These are phyloP conservation scores for Amphiura filiformis DNA, from an alignment of 35 echinoderm and acorn worm species.

Conservation along the genomic window DNA sequence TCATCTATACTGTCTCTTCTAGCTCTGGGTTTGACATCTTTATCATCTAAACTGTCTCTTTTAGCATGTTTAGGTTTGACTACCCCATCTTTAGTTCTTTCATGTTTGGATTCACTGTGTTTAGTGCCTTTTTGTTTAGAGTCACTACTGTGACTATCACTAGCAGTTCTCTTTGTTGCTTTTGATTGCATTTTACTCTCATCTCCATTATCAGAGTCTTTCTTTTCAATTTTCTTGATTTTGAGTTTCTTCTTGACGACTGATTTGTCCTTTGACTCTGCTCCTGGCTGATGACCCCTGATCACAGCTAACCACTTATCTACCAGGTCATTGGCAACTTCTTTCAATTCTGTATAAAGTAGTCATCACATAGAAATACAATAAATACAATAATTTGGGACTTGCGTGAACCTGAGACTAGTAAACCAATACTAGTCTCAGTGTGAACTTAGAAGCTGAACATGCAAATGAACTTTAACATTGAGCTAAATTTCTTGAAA, in stretches of 20 bases:
- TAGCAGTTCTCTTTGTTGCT: neutral
- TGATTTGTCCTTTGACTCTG: neutral
- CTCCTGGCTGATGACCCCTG: neutral
- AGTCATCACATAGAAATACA: neutral
- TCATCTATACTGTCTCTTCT: slow-evolving; percentile 13
- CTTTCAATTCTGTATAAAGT: neutral
- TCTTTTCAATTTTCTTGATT: slow-evolving; percentile 55
- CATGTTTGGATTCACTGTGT: neutral
- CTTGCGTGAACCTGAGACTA: too few species aligned
- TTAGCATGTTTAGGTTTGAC: neutral
- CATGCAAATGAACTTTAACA: too few species aligned
- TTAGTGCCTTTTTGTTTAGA: neutral
- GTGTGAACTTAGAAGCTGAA: too few species aligned
- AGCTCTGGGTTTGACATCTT: neutral
- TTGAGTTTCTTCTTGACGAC: slow-evolving; percentile 61
- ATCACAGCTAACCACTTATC: neutral
- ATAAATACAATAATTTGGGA: neutral
- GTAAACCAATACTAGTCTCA: too few species aligned
- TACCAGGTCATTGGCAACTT: neutral
- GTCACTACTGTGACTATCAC: neutral
- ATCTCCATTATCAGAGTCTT: slow-evolving; percentile 14
- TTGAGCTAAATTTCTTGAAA: too few species aligned
- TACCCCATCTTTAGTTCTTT: slow-evolving; percentile 8
- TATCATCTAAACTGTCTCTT: neutral
- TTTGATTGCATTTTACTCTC: neutral